These are phyloP conservation scores for Stylophora pistillata DNA, from an alignment of 64 coral and sea anemone species.

Conservation along the genomic window DNA sequence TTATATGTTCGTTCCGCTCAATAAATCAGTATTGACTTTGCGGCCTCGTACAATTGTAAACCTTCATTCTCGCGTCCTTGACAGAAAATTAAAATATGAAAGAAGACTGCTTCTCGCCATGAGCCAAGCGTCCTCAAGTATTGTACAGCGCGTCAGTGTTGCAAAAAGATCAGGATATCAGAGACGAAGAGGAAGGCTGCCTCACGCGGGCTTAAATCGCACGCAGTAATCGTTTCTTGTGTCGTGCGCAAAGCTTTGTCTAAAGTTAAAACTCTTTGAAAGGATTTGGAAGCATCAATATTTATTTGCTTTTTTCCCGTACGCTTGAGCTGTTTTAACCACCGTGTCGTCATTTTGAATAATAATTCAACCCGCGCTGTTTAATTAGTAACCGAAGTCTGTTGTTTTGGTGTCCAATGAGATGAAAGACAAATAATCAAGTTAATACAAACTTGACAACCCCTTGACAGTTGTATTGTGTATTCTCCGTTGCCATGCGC, in stretches of 20 bases:
- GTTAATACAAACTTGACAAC: constrained; percentile 20
- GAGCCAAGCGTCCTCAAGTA: not conserved
- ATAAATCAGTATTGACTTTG: constrained; percentile 28
- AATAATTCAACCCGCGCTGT: not conserved
- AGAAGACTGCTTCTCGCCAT: not conserved
- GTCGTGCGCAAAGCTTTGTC: not conserved
- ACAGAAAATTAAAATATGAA: constrained; percentile 30
- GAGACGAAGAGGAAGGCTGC: not conserved
- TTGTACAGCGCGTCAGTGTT: not conserved
- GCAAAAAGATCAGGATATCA: not conserved
- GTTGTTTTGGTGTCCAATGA: constrained; percentile 24
- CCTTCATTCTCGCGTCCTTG: constrained; percentile 1
- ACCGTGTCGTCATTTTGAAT: not conserved
- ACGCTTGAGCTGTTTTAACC: not conserved
- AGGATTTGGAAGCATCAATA: constrained; percentile 17
- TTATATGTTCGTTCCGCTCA: not conserved
- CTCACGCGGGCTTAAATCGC: not conserved
- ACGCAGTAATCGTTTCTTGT: not conserved
- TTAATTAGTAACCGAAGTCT: constrained; percentile 42
- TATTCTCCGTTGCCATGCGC: constrained; percentile 11
- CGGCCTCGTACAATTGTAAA: not conserved
- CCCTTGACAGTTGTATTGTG: constrained; percentile 13
- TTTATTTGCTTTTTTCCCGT: constrained; percentile 27
- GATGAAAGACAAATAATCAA: constrained; percentile 43
- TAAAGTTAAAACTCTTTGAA: not conserved